phyloP scores from a whole-genome alignment of 2,888 invertebrate genomes.

The Mesorhabditis belari region DNA sequence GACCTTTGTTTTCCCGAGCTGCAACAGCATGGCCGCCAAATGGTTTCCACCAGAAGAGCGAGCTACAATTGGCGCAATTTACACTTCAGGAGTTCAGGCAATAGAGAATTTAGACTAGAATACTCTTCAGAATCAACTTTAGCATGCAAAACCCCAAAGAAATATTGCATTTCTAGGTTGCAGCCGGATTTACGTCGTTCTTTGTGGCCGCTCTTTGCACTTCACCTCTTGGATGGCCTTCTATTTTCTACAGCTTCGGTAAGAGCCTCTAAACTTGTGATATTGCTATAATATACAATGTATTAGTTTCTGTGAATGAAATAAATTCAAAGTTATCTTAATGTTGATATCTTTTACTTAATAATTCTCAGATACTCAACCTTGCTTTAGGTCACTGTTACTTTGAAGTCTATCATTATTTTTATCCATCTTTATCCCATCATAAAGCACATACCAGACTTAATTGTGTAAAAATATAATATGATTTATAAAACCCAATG shows the following conservation, averaged over 20 bases:
- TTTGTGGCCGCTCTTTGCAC: not conserved
- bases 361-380: too few relatives aligned
- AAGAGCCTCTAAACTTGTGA: not conserved
- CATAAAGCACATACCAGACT: too few relatives aligned
- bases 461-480: too few relatives aligned
- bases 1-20: slow-evolving; percentile 32
- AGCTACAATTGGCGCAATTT: slow-evolving; percentile 32
- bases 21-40: slow-evolving; percentile 33
- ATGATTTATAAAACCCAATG: not conserved
- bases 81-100: slow-evolving; percentile 40
- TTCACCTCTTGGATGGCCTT: not conserved
- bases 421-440: too few relatives aligned
- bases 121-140: too few relatives aligned
- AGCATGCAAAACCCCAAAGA: too few relatives aligned
- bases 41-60: slow-evolving; percentile 41
- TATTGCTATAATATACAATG: not conserved
- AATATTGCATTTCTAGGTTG: not conserved
- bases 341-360: not conserved
- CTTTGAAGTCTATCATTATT: too few relatives aligned
- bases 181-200: not conserved
- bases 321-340: not conserved
- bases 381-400: too few relatives aligned
- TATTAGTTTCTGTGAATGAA: not conserved
- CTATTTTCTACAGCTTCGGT: not conserved
- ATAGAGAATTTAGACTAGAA: slow-evolving; percentile 3